Evolutionary conservation across 2,113 vertebrate genomes (phyloP).

Genomic region (Tretioscincus oriximinensis): DNA sequence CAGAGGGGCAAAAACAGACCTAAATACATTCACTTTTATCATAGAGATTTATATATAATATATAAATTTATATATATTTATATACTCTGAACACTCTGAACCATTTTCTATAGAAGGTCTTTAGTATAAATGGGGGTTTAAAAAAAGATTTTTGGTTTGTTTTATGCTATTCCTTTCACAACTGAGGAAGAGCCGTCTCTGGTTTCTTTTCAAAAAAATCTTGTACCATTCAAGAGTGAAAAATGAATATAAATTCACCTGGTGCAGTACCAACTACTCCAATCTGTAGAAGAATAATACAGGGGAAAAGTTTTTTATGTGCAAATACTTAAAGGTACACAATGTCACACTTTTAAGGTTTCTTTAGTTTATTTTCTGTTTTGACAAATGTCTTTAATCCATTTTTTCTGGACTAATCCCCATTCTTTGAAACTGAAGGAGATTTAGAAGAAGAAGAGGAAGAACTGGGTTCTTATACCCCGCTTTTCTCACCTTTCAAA

Average conservation of each 20-base stretch:
- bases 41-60: conserved; percentile 25
- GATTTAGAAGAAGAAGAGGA: no score
- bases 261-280: background rate
- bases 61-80: conserved; percentile 11
- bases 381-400: no score
- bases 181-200: background rate
- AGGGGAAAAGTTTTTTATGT: no score
- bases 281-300: no score
- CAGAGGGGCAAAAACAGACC: background rate
- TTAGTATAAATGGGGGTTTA: conserved; percentile 5
- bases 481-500: no score
- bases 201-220: background rate
- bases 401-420: no score
- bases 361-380: no score
- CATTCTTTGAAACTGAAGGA: no score
- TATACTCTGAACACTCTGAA: conserved; percentile 27
- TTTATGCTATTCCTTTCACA: background rate
- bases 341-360: no score
- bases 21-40: conserved; percentile 32
- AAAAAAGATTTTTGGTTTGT: background rate
- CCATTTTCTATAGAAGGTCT: conserved; percentile 5
- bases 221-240: background rate
- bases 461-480: no score
- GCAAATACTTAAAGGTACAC: no score
- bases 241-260: background rate